Percentiles rank a stretch among this genome's conserved stretches.
Evolutionary conservation across 1,140 invertebrate genomes (phyloP).

Genomic region (Magallana angulata): DNA sequence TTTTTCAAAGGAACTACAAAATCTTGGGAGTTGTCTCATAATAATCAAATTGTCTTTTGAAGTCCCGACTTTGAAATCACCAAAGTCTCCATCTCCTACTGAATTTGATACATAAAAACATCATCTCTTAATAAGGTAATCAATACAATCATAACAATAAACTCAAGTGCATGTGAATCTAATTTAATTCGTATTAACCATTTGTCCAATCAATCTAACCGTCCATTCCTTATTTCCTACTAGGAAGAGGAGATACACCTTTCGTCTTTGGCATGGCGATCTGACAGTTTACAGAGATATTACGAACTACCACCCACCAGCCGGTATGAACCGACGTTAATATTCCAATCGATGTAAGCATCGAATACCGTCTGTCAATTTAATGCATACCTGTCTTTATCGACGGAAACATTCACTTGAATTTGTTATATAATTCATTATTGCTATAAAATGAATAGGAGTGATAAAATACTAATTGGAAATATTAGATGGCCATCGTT

Average conservation of each 20-base stretch:
- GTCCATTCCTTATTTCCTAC: constrained; percentile 4
- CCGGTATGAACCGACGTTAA: neutral
- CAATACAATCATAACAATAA: too few species aligned
- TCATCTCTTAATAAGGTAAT: too few species aligned
- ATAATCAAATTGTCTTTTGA: too few species aligned
- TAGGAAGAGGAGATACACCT: neutral
- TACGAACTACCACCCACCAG: constrained; percentile 4
- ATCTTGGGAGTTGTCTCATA: too few species aligned
- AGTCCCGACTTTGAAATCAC: too few species aligned
- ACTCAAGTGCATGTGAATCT: too few species aligned
- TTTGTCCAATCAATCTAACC: neutral
- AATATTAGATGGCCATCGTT: neutral
- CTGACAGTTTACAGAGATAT: neutral
- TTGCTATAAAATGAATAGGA: neutral
- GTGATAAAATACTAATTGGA: neutral
- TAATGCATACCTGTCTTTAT: neutral
- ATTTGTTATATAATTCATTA: neutral
- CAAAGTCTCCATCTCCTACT: too few species aligned
- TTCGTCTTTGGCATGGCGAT: neutral
- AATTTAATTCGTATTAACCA: neutral
- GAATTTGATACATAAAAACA: too few species aligned
- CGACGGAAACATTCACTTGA: neutral
- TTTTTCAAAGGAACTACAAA: too few species aligned
- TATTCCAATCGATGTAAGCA: neutral
- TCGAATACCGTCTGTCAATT: neutral